These are phyloP conservation scores for Phoeniculus purpureus DNA, from an alignment of 2,797 vertebrate genomes.

Conservation along the genomic window DNA sequence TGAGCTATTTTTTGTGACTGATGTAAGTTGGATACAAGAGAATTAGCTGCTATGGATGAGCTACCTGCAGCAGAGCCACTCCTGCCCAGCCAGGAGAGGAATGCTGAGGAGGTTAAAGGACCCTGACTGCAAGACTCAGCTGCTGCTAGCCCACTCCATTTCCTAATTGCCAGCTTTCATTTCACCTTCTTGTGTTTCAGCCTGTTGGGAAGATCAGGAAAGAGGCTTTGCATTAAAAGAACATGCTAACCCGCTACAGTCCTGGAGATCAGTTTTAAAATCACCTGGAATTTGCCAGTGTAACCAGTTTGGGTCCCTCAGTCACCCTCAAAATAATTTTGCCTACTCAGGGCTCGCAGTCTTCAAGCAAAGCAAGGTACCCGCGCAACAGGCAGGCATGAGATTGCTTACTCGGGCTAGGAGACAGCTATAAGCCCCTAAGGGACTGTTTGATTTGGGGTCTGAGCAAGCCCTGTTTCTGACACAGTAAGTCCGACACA, in stretches of 20 bases:
- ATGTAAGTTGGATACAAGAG: neutral
- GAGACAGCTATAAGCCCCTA: neutral
- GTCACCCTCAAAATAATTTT: neutral
- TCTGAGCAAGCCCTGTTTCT: neutral
- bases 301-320: neutral
- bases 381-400: fast-evolving
- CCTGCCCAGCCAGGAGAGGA: neutral
- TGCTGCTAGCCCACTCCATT: neutral
- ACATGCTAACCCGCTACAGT: neutral
- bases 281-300: neutral
- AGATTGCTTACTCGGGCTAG: neutral
- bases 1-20: neutral
- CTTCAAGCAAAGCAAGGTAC: neutral
- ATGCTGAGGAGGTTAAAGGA: neutral
- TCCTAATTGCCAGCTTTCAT: neutral
- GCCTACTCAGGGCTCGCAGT: neutral
- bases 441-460: neutral
- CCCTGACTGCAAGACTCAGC: neutral
- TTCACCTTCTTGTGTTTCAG: neutral
- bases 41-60: neutral
- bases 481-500: neutral
- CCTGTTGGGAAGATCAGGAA: neutral
- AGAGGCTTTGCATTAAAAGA: neutral
- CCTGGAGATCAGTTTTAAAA: neutral
- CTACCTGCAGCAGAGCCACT: neutral